Percentiles rank a stretch among this genome's conserved stretches.
Conservation (phyloP, 2,797 vertebrate genomes). For the Squalus acanthias region DNA sequence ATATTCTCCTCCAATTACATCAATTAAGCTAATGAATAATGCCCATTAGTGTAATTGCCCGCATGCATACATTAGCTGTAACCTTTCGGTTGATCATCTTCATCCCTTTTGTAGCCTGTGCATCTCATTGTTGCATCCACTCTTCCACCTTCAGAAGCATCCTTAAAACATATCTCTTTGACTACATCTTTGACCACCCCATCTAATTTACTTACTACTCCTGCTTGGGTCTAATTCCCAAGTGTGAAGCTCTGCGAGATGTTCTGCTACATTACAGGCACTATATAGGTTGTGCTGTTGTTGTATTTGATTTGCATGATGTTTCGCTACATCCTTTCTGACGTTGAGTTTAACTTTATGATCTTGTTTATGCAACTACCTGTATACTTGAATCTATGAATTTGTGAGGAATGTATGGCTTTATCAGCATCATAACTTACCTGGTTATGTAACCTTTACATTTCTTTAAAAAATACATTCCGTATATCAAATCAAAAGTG, state of each 20-base stretch:
- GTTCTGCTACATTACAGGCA: neutral
- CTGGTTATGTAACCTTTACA: neutral
- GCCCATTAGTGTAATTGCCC: conserved; percentile 37
- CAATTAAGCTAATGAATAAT: conserved; percentile 39
- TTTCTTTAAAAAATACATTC: neutral
- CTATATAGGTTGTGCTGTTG: neutral
- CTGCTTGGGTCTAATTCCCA: neutral
- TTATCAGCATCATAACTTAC: neutral
- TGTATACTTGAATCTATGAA: neutral
- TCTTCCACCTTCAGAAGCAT: neutral
- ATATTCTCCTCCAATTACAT: conserved; percentile 37
- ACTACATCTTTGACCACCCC: neutral
- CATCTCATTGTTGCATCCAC: conserved; percentile 11
- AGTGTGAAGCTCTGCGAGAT: neutral
- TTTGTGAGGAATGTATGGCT: neutral
- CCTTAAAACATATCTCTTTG: neutral
- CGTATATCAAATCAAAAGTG: neutral
- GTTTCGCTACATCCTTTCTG: neutral
- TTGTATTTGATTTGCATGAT: neutral
- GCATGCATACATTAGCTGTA: conserved; percentile 25
- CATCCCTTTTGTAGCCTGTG: neutral
- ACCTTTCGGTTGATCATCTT: conserved; percentile 25
- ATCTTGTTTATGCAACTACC: neutral
- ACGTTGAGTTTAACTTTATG: neutral
- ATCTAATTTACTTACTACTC: neutral